Conservation (phyloP, 1,140 invertebrate species). For the Zaprionus kolodkinae region DNA sequence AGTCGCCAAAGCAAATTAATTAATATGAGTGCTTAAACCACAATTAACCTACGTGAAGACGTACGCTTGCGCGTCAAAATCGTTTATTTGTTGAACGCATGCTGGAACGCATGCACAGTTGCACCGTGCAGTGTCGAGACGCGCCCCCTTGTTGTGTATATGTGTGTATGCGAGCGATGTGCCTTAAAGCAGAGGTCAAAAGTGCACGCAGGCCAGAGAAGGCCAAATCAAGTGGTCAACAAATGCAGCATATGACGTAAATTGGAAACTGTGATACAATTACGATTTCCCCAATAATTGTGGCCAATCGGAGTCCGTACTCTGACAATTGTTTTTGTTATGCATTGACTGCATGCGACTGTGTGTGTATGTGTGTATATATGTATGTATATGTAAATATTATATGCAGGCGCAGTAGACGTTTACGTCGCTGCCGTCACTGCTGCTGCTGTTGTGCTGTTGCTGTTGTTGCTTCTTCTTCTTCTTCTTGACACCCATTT, state of each 20-base stretch:
- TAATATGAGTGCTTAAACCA: conserved; percentile 47
- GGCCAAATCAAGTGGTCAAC: conserved; percentile 32
- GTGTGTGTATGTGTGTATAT: conserved; percentile 11
- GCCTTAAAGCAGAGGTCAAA: conserved; percentile 70
- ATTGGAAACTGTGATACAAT: conserved; percentile 9
- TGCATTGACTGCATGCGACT: conserved; percentile 19
- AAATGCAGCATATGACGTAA: conserved; percentile 34
- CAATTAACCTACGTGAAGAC: conserved; percentile 34
- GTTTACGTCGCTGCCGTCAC: conserved; percentile 20
- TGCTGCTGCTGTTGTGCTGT: conserved; percentile 18
- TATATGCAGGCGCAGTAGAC: conserved; percentile 33
- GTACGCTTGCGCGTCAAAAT: conserved; percentile 41
- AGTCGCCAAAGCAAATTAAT: conserved; percentile 41
- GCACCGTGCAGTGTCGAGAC: conserved; percentile 6
- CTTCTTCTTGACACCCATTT: conserved; percentile 29
- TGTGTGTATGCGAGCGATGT: conserved; percentile 37
- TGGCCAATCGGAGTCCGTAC: conserved; percentile 18
- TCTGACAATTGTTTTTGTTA: conserved; percentile 46
- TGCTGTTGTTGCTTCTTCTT: too few relatives aligned
- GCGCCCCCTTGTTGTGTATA: conserved; percentile 41
- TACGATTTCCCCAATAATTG: conserved; percentile 1
- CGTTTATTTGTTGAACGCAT: conserved; percentile 17
- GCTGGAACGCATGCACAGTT: neutral
- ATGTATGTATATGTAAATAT: conserved; percentile 28
- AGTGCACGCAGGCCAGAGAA: conserved; percentile 56